Percentiles rank a stretch among this genome's conserved stretches.
These are phyloP conservation scores for Stictocephala bisonia DNA, from an alignment of 2,888 invertebrate genomes.

Conservation along the genomic window DNA sequence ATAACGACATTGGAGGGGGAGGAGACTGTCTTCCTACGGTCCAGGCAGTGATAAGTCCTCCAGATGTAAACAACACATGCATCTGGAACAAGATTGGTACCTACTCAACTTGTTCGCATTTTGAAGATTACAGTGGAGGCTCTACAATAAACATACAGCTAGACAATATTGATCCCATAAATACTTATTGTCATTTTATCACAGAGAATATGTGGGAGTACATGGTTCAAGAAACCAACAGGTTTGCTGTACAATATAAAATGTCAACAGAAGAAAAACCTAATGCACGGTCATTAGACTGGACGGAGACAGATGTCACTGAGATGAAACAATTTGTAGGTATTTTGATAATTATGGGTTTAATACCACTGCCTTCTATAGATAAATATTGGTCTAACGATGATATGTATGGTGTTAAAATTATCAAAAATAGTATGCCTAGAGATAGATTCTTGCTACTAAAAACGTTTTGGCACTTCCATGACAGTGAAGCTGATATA, in stretches of 20 bases:
- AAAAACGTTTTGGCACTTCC: constrained; percentile 13
- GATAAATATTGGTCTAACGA: background rate
- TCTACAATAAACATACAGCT: background rate
- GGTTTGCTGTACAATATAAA: background rate
- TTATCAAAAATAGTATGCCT: background rate
- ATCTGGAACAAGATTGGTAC: no score
- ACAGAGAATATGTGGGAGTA: background rate
- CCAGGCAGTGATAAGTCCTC: no score
- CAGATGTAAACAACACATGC: no score
- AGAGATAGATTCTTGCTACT: constrained; percentile 12
- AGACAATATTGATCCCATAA: background rate
- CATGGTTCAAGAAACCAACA: constrained; percentile 12
- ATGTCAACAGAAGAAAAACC: background rate
- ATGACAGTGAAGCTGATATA: no score
- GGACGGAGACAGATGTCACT: background rate
- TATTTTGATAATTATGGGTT: constrained; percentile 5
- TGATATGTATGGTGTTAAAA: background rate
- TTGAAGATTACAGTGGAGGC: background rate
- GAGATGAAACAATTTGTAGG: constrained; percentile 11
- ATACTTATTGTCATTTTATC: constrained; percentile 9
- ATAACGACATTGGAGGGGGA: no score
- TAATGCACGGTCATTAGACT: background rate
- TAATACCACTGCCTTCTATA: constrained; percentile 1
- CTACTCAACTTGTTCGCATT: no score
- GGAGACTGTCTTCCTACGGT: no score